These are phyloP conservation scores for Pelosia muscerda DNA, from an alignment of 2,888 invertebrate genomes.

Conservation along the genomic window DNA sequence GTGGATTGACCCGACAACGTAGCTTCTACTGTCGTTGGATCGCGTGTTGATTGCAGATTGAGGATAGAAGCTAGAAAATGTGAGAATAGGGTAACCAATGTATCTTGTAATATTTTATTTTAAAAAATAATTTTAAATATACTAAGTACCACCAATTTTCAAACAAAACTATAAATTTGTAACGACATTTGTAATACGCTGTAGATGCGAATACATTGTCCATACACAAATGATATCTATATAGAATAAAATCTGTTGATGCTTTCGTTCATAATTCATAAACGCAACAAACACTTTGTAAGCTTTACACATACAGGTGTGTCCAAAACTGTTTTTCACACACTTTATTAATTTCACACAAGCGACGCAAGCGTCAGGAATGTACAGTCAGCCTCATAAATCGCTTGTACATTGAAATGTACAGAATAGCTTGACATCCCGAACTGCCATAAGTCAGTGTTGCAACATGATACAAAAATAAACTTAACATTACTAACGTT, in stretches of 20 bases:
- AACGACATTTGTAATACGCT: conserved; percentile 8
- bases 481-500: too few relatives aligned
- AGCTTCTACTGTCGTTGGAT: conserved; percentile 67
- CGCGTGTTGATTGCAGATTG: conserved; percentile 70
- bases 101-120: background rate
- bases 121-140: too few relatives aligned
- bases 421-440: too few relatives aligned
- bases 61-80: conserved; percentile 34
- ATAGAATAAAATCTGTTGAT: conserved; percentile 22
- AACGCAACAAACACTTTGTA: conserved; percentile 29
- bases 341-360: conserved; percentile 56
- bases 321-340: conserved; percentile 49
- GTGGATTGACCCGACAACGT: conserved; percentile 81
- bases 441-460: too few relatives aligned
- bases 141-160: too few relatives aligned
- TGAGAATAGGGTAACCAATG: conserved; percentile 17
- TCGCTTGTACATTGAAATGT: too few relatives aligned
- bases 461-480: too few relatives aligned
- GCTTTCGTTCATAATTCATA: conserved; percentile 21
- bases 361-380: conserved; percentile 49
- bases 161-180: background rate
- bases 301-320: conserved; percentile 31
- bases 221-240: conserved; percentile 20
- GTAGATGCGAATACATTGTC: conserved; percentile 28
- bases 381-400: too few relatives aligned